Conservation (phyloP, 2,797 vertebrate species). For the Ataeniobius toweri region DNA sequence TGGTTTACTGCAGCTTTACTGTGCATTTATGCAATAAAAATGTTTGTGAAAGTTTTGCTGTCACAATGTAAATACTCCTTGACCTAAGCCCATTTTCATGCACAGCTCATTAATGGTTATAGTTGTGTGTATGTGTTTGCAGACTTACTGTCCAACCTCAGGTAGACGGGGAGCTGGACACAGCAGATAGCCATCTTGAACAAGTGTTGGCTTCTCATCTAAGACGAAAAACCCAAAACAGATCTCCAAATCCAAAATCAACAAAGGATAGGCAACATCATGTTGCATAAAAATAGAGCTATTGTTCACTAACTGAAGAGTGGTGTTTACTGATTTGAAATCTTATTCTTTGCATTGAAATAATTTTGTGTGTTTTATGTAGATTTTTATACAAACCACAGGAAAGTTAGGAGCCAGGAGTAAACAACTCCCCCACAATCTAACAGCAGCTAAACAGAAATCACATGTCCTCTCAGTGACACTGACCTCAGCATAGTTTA, state of each 20-base stretch:
- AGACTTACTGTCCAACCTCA: conserved; percentile 90
- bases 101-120: conserved; percentile 4
- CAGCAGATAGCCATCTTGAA: conserved; percentile 84
- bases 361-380: neutral
- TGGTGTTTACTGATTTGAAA: neutral
- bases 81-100: neutral
- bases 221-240: conserved; percentile 30
- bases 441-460: neutral
- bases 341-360: neutral
- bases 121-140: conserved; percentile 10
- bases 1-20: neutral
- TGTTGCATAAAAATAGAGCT: neutral
- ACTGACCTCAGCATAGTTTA: neutral
- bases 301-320: too few species aligned
- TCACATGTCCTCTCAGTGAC: conserved; percentile 28
- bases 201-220: conserved; percentile 87
- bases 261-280: neutral
- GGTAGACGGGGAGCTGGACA: conserved; percentile 89
- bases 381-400: neutral
- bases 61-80: neutral
- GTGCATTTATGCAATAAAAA: neutral
- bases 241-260: neutral
- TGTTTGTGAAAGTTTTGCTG: neutral
- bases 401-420: neutral
- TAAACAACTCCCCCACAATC: neutral